Percentiles rank a stretch among this genome's conserved stretches.
Conservation (phyloP, 2,797 vertebrate species). For the Notolabrus celidotus region DNA sequence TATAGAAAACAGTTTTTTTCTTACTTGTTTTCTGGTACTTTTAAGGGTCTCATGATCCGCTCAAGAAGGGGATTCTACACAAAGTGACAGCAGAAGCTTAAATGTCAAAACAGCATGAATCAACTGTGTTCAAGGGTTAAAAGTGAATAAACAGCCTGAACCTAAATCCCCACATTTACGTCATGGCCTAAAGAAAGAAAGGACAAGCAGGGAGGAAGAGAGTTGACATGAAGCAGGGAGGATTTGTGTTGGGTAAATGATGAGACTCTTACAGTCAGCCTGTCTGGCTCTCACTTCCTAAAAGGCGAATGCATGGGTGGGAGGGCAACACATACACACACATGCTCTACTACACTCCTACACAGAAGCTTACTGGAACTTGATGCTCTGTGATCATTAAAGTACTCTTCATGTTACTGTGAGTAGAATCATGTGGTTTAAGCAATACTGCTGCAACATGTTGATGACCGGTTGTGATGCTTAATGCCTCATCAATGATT, state of each 20-base stretch:
- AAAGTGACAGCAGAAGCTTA: background rate
- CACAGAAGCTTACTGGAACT: constrained; percentile 63
- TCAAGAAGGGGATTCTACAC: background rate
- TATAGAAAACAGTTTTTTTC: too few relatives aligned
- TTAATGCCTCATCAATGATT: background rate
- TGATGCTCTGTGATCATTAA: constrained; percentile 8
- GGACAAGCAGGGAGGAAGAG: background rate
- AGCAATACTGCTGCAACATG: constrained; percentile 2
- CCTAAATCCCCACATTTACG: constrained; percentile 17
- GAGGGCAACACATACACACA: constrained; percentile 12
- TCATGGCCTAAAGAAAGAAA: constrained; percentile 9
- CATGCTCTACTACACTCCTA: constrained; percentile 39
- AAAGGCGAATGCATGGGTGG: constrained; percentile 28
- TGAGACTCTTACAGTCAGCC: constrained; percentile 13
- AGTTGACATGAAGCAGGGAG: constrained; percentile 35
- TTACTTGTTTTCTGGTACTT: background rate
- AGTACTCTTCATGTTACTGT: constrained; percentile 30
- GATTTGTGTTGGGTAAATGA: constrained; percentile 16
- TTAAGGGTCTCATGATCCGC: constrained; percentile 1
- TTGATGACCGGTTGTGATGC: constrained; percentile 20
- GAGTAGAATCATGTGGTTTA: constrained; percentile 30
- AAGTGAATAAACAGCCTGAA: background rate
- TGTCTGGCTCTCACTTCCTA: constrained; percentile 68
- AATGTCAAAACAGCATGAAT: background rate
- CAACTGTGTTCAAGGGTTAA: background rate